Evolutionary conservation across 2,888 invertebrate species (phyloP), one percentile per base, ranked within the genome.

Genomic region (Epistrophe eligans): DNA sequence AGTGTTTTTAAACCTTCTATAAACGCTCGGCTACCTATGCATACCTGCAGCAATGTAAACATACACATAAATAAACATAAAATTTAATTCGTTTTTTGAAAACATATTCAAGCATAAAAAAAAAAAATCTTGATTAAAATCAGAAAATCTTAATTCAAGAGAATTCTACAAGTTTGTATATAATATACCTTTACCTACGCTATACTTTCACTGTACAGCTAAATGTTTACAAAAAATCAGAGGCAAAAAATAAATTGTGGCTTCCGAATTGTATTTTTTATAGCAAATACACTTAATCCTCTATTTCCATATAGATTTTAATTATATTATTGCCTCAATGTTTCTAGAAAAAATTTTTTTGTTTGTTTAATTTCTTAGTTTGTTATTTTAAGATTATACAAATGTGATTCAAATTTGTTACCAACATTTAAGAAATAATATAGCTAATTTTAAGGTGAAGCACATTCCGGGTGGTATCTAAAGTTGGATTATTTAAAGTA

Each of bases 321-420:
- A 17, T 48, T 48, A 17, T 48, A 17, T 9, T 48, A 17, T 45
- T 4, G 15, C 8, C 4, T 7, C 7, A 8, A n/a, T n/a, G 1
- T 13, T 8, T 45, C 2, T 45, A 4, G 9, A 48, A 45, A 17
- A 48, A 7, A 8, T 48, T 48, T 35, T 35, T 32, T 32, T 32
- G 2, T 32, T 35, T 35, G 0, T 52, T 24, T 19, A 52, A 19
- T 13, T 4, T 11, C 5, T 50, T 11, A 15, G 15, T 55, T 55
- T 55, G 13, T 55, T 24, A 28, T 55, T 55, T 24, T 8, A 28
- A 24, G 13, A 13, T 2, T 24, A 4, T 2, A 28, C 15, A 50
- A 55, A 55, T 55, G 24, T 55, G 52, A 55, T 55, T 55, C 3
- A 28, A 55, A 28, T 28, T 55, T 28, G 24, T 55, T 15, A 19